phyloP scores from a whole-genome alignment of 2,113 vertebrate species.

The Bos javanicus region DNA sequence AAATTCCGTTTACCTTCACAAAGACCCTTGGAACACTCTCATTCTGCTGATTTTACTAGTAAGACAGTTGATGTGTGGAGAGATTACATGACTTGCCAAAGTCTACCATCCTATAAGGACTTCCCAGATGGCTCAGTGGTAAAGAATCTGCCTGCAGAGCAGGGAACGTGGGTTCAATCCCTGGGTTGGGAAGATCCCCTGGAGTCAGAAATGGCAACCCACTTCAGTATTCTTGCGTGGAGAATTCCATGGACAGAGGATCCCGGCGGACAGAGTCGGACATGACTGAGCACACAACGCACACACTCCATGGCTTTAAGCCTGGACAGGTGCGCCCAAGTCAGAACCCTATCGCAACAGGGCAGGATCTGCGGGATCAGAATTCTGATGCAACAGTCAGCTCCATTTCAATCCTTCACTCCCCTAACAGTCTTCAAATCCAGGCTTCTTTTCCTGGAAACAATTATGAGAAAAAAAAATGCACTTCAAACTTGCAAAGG shows the following conservation, averaged over 20 bases:
- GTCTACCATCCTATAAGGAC: background rate
- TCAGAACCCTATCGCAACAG: background rate
- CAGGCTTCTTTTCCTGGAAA: constrained; percentile 25
- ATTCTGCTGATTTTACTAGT: background rate
- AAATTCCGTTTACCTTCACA: background rate
- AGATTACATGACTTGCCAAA: background rate
- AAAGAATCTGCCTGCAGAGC: background rate
- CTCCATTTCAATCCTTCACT: background rate
- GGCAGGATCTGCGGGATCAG: background rate
- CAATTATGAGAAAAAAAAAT: background rate
- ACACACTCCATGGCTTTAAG: background rate
- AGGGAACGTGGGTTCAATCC: background rate
- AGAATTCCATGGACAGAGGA: background rate
- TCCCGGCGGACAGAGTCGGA: fast-evolving
- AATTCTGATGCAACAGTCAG: background rate
- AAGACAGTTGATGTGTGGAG: background rate
- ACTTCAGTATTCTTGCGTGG: background rate
- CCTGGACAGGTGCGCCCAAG: background rate
- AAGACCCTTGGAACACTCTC: background rate
- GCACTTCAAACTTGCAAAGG: constrained; percentile 34
- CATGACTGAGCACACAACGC: background rate
- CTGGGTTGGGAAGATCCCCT: background rate
- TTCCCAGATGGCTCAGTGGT: background rate
- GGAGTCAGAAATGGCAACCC: background rate
- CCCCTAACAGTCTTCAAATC: background rate